A percentile compares a stretch with the other conserved stretches of the same genome.
These are phyloP conservation scores for Suncus etruscus DNA, from an alignment of 2,113 vertebrate species.

Conservation along the genomic window DNA sequence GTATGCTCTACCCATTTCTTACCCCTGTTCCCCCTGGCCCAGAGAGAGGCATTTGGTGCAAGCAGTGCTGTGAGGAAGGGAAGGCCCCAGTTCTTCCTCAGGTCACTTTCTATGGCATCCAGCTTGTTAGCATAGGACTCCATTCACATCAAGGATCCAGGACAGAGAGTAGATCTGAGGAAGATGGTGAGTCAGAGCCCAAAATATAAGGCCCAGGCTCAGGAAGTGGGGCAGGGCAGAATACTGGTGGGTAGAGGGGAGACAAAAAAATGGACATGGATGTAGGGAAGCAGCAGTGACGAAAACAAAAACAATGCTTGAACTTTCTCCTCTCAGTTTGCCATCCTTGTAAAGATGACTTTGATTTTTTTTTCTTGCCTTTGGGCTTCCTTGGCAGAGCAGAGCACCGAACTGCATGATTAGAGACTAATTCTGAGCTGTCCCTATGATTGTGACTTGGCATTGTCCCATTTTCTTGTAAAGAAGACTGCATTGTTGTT, in stretches of 20 bases:
- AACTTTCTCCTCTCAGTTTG: conserved; percentile 17
- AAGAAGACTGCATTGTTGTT: background rate
- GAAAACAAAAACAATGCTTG: background rate
- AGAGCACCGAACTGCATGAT: background rate
- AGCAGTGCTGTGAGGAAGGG: background rate
- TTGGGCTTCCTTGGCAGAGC: background rate
- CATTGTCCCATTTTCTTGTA: background rate
- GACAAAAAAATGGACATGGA: background rate
- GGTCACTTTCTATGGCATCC: background rate
- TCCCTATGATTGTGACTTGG: background rate
- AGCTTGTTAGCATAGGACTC: background rate
- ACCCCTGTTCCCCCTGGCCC: background rate
- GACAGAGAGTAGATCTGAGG: conserved; percentile 2
- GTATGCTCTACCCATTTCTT: conserved; percentile 57
- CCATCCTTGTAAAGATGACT: background rate
- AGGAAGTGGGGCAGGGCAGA: background rate
- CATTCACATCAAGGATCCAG: background rate
- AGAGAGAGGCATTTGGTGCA: conserved; percentile 44
- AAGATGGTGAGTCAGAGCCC: background rate
- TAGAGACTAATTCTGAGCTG: background rate
- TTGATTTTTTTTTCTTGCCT: background rate
- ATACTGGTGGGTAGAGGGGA: background rate
- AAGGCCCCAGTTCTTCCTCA: background rate
- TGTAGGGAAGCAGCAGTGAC: conserved; percentile 14
- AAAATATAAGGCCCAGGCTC: background rate